These are phyloP conservation scores for Emydoidea blandingii DNA, from an alignment of 2,797 vertebrate genomes.

Conservation along the genomic window DNA sequence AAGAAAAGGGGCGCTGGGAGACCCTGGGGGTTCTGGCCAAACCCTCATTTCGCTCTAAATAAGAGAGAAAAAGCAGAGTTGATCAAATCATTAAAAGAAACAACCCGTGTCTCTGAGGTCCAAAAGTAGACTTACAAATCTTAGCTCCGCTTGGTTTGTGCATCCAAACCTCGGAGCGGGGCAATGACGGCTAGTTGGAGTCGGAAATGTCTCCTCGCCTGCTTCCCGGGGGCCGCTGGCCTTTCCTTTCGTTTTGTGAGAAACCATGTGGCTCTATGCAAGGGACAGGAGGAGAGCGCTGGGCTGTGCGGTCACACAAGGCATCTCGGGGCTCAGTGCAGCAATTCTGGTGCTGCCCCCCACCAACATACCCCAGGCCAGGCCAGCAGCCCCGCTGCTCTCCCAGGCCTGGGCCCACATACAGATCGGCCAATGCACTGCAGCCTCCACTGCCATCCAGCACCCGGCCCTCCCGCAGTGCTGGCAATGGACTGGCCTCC, in stretches of 20 bases:
- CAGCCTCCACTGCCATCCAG: neutral
- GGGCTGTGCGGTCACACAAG: neutral
- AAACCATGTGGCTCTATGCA: neutral
- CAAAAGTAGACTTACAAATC: neutral
- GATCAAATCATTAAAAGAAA: neutral
- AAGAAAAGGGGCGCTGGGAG: neutral
- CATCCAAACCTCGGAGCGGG: neutral
- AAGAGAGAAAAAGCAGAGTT: neutral
- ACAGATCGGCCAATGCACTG: neutral
- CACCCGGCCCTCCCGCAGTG: neutral
- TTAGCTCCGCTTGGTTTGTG: neutral
- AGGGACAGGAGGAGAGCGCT: neutral
- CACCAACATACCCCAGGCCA: too few relatives aligned
- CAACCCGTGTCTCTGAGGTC: neutral
- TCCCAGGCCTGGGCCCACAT: neutral
- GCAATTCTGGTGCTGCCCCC: rapidly evolving
- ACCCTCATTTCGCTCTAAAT: neutral
- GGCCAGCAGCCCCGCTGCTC: neutral
- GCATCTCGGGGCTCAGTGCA: neutral
- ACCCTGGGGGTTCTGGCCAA: neutral
- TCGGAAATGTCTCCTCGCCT: neutral
- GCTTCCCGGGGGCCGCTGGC: neutral
- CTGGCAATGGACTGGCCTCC: too few relatives aligned
- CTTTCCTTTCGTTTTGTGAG: neutral
- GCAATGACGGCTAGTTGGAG: neutral